These are phyloP conservation scores for Prosapia bicincta DNA, from an alignment of 2,888 invertebrate species.

Conservation along the genomic window DNA sequence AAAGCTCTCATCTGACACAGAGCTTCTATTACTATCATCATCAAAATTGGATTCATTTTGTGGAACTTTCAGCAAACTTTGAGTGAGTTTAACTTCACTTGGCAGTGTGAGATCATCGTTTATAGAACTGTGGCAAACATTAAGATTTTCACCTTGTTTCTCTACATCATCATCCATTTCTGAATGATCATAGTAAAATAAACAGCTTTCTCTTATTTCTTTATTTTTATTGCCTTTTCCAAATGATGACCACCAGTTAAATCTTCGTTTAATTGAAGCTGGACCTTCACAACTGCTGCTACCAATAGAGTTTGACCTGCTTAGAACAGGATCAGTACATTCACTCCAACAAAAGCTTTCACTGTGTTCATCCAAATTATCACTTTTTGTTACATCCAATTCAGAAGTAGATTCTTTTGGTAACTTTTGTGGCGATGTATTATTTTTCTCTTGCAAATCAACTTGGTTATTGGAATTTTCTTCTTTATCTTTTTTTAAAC, in stretches of 20 bases:
- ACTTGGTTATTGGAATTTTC: not conserved
- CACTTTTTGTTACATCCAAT: not conserved
- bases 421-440: not conserved
- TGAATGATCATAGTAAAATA: constrained; percentile 36
- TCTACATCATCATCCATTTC: constrained; percentile 14
- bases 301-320: constrained; percentile 27
- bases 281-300: constrained; percentile 32
- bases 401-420: not conserved
- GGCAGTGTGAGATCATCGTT: too few species aligned
- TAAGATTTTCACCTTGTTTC: constrained; percentile 8
- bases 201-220: constrained; percentile 36
- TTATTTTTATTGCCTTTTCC: constrained; percentile 41
- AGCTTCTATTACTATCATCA: constrained; percentile 25
- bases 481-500: not conserved
- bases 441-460: not conserved
- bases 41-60: constrained; percentile 11
- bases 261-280: constrained; percentile 35
- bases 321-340: not conserved
- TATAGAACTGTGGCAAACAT: not conserved
- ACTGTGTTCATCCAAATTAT: not conserved
- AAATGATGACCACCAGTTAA: constrained; percentile 42
- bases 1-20: constrained; percentile 35
- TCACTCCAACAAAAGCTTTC: constrained; percentile 17
- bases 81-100: not conserved
- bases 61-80: not conserved